Conservation (phyloP, 2,113 vertebrate species). For the Eudyptes chrysolophus region DNA sequence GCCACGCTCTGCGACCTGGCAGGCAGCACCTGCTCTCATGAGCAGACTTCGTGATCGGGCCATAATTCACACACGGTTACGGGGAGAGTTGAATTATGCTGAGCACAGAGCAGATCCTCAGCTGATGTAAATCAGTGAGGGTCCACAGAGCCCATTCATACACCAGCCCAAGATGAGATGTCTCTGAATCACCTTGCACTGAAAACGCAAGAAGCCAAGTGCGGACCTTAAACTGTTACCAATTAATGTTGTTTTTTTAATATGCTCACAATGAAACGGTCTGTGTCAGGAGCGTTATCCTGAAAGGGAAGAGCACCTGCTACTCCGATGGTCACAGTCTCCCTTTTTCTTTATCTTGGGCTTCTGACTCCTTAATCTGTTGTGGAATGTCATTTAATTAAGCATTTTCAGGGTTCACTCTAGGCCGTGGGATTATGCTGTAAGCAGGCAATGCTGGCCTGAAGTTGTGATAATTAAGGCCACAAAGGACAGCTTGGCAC, state of each 20-base stretch:
- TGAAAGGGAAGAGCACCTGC: conserved; percentile 41
- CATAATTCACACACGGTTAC: not conserved
- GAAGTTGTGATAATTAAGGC: conserved; percentile 62
- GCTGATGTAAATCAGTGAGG: not conserved
- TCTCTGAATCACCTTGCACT: not conserved
- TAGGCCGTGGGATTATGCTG: conserved; percentile 65
- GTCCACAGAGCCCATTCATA: not conserved
- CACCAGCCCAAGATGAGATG: not conserved
- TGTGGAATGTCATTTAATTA: conserved; percentile 70
- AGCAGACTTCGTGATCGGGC: not conserved
- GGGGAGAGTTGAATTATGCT: not conserved
- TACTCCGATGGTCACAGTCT: not conserved
- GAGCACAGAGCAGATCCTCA: not conserved
- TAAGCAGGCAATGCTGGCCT: conserved; percentile 43
- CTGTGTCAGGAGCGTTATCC: not conserved
- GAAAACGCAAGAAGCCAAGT: not conserved
- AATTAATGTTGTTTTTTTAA: not conserved
- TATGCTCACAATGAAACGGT: not conserved
- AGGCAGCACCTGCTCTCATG: not conserved
- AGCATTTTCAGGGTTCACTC: conserved; percentile 65
- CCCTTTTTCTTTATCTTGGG: conserved; percentile 39
- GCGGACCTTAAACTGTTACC: not conserved
- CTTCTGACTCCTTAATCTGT: conserved; percentile 66
- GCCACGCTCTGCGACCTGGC: not conserved
- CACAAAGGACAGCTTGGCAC: conserved; percentile 63